Conservation (phyloP, 2,797 vertebrate genomes). For the Enteromius trimaculatus region DNA sequence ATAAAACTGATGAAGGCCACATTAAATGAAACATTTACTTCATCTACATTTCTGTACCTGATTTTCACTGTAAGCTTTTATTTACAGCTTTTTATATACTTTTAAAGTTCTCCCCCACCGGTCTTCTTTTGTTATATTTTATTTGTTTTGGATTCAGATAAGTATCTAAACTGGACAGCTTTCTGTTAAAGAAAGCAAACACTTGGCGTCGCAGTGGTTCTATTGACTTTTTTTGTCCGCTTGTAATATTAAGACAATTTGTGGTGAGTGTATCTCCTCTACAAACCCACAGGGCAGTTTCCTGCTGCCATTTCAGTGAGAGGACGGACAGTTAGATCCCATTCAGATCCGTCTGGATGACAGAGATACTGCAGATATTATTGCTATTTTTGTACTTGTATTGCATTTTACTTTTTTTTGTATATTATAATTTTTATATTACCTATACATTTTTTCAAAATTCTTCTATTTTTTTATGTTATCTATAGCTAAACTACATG, state of each 20-base stretch:
- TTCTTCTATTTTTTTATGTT: too few relatives aligned
- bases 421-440: too few relatives aligned
- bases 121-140: background rate
- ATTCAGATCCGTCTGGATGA: conserved; percentile 2
- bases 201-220: background rate
- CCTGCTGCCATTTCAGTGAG: background rate
- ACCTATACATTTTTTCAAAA: too few relatives aligned
- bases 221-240: background rate
- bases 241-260: background rate
- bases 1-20: too few relatives aligned
- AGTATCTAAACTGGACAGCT: background rate
- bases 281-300: background rate
- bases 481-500: too few relatives aligned
- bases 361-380: background rate
- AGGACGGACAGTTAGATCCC: background rate
- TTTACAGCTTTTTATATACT: background rate
- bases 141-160: background rate
- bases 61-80: background rate
- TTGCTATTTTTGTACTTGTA: too few relatives aligned
- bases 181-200: background rate
- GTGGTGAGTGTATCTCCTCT: background rate
- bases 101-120: too few relatives aligned
- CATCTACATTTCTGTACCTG: background rate
- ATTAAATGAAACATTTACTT: too few relatives aligned
- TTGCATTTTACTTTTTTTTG: too few relatives aligned